phyloP scores from a whole-genome alignment of 92 coral and sea anemone genomes.

The Scolanthus callimorphus region DNA sequence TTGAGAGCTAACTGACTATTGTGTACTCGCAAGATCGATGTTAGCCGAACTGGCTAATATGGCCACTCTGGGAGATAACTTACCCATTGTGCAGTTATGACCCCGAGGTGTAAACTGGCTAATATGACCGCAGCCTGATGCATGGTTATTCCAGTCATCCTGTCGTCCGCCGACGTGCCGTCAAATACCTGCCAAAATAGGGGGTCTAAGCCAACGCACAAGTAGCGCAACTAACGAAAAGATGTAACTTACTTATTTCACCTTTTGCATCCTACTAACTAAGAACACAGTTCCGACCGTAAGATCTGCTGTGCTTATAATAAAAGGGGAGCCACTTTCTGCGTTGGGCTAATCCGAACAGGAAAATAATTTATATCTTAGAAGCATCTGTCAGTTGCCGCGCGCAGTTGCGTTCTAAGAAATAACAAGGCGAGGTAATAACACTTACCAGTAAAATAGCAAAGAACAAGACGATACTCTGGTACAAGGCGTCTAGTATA shows the following conservation, averaged over 20 bases:
- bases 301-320: neutral
- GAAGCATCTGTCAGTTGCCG: no score
- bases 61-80: no score
- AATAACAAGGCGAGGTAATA: no score
- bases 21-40: no score
- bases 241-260: no score
- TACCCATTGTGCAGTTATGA: slow-evolving; percentile 90
- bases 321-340: neutral
- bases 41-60: no score
- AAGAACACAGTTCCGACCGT: neutral
- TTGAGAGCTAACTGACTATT: no score
- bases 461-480: slow-evolving; percentile 86
- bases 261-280: neutral
- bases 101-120: slow-evolving; percentile 83
- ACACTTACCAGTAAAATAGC: slow-evolving; percentile 73
- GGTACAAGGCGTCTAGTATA: slow-evolving; percentile 89
- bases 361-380: no score
- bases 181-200: slow-evolving; percentile 53
- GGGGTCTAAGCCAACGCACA: neutral
- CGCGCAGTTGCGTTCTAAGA: no score
- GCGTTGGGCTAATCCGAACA: no score
- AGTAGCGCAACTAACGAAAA: neutral
- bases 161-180: slow-evolving; percentile 57
- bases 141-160: slow-evolving; percentile 85
- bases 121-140: slow-evolving; percentile 93